Evolutionary conservation across 1,140 invertebrate genomes (phyloP).

Genomic region (Brachionus angularis): DNA sequence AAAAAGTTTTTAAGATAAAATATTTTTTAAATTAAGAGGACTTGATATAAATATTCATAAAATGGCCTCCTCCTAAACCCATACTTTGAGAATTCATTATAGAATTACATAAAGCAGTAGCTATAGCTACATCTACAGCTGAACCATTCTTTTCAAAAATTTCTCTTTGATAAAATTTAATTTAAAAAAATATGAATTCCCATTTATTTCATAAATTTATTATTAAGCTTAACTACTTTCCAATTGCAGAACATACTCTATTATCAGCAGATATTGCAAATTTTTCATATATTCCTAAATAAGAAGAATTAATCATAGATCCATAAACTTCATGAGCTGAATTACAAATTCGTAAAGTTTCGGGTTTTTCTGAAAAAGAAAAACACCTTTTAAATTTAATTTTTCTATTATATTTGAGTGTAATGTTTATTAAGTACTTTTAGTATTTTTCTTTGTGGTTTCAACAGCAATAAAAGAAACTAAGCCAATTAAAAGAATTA

Average conservation of each 20-base stretch:
- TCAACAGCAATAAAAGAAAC: slow-evolving; percentile 11
- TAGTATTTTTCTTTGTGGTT: not conserved
- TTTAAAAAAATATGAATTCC: not conserved
- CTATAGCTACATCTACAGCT: slow-evolving; percentile 79
- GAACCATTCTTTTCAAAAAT: slow-evolving; percentile 32
- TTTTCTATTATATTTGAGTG: no score
- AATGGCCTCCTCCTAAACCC: slow-evolving; percentile 79
- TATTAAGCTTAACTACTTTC: not conserved
- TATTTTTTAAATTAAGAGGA: no score
- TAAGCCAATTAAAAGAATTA: not conserved
- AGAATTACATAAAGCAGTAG: slow-evolving; percentile 77
- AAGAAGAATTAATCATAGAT: not conserved
- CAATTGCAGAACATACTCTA: slow-evolving; percentile 28
- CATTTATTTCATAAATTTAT: not conserved
- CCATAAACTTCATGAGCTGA: slow-evolving; percentile 38
- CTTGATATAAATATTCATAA: slow-evolving; percentile 72
- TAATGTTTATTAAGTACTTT: not conserved
- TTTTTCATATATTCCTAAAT: slow-evolving; percentile 5
- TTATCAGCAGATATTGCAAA: slow-evolving; percentile 41
- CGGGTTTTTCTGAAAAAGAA: no score
- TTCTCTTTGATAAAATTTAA: slow-evolving; percentile 10
- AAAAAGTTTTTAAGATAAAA: not conserved
- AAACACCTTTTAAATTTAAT: no score
- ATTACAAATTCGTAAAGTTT: no score
- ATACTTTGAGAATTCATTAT: slow-evolving; percentile 77